phyloP scores from a whole-genome alignment of 2,797 vertebrate genomes.

The Podargus strigoides region DNA sequence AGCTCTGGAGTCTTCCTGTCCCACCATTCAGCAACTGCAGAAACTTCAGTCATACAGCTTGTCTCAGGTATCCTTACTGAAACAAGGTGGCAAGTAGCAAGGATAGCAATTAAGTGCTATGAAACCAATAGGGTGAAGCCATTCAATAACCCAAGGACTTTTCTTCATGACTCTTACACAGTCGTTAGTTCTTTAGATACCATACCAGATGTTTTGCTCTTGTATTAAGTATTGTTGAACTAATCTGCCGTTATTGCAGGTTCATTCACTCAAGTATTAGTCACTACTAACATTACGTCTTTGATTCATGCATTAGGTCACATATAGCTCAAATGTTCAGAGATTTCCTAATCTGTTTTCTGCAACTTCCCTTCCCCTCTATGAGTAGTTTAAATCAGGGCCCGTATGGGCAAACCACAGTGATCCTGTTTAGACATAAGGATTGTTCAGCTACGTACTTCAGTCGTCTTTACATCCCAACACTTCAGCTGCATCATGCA shows the following conservation, averaged over 20 bases:
- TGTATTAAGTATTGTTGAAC: neutral
- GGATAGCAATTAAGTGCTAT: neutral
- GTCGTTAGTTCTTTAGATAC: neutral
- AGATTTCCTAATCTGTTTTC: neutral
- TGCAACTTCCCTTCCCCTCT: neutral
- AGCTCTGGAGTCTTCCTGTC: neutral
- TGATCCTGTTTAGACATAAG: neutral
- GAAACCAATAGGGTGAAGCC: neutral
- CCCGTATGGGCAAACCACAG: neutral
- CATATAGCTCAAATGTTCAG: neutral
- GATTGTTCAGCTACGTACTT: neutral
- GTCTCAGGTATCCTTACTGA: neutral
- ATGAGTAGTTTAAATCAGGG: neutral
- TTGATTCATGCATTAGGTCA: neutral
- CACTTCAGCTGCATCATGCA: neutral
- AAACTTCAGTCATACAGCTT: neutral
- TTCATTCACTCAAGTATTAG: neutral
- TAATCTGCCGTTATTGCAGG: neutral
- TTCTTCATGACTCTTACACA: neutral
- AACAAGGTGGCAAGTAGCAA: neutral
- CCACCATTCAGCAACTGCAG: neutral
- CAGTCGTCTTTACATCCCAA: neutral
- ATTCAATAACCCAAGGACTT: neutral
- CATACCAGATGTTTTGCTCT: neutral
- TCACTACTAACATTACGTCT: neutral